Evolutionary conservation across 2,888 invertebrate species (phyloP), one percentile per base, ranked within the genome.

Genomic region (Piscicola geometra): DNA sequence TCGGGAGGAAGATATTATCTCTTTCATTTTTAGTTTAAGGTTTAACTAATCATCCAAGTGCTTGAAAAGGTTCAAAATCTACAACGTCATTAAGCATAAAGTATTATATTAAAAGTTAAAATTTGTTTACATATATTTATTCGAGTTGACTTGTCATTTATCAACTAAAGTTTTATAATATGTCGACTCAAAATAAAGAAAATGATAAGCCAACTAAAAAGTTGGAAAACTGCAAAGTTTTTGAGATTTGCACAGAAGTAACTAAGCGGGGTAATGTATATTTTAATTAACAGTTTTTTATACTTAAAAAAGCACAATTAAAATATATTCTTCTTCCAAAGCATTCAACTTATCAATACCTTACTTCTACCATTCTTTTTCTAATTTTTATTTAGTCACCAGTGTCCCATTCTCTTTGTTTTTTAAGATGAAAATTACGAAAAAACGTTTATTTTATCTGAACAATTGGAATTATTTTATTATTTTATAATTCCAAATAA

Each of bases 401-500:
- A n/a, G n/a, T n/a, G n/a, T n/a, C n/a, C n/a, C n/a, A n/a, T n/a
- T n/a, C n/a, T n/a, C n/a, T n/a, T n/a, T n/a, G n/a, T n/a, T n/a
- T n/a, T n/a, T n/a, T n/a, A n/a, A n/a, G n/a, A n/a, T n/a, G n/a
- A n/a, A n/a, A n/a, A n/a, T n/a, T n/a, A n/a, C n/a, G n/a, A n/a
- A n/a, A n/a, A n/a, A n/a, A n/a, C n/a, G n/a, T 52, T 52, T 56
- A 75, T 36, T 68, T 33, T 64, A n/a, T 56, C 32, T 60, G 9
- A 25, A 60, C 30, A n/a, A 28, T n/a, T 30, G 56, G 3, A 2
- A 3, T 75, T 18, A 15, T 60, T 74, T n/a, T 64, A 28, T 28
- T 25, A 50, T 30, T 15, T 28, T 76, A 35, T 9, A 30, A 1
- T 70, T n/a, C n/a, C 12, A 5, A n/a, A 15, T 52, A n/a, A 88